phyloP scores from a whole-genome alignment of 2,113 vertebrate genomes.

The Hydropotes inermis region DNA sequence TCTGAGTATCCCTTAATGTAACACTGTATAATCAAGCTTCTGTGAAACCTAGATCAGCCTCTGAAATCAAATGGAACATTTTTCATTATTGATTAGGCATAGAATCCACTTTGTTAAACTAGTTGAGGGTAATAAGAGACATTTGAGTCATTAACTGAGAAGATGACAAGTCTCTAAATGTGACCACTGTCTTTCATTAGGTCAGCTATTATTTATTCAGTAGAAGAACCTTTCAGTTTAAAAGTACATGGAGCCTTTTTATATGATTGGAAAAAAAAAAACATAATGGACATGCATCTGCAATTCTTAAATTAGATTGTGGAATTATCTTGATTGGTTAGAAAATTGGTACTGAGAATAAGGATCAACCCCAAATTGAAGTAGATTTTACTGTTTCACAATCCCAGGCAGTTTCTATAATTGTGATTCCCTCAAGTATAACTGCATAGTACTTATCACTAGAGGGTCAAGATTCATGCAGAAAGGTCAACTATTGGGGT shows the following conservation, averaged over 20 bases:
- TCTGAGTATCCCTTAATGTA: neutral
- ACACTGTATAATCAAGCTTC: conserved; percentile 62
- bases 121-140: conserved; percentile 89
- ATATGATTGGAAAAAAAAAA: neutral
- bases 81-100: conserved; percentile 94
- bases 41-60: conserved; percentile 68
- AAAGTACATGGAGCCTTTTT: conserved; percentile 16
- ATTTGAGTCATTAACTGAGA: conserved; percentile 79
- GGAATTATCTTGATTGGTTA: conserved; percentile 8
- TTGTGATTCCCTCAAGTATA: neutral
- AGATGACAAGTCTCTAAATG: conserved; percentile 80
- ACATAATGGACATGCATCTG: neutral
- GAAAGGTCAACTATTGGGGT: neutral
- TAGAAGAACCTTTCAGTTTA: conserved; percentile 44
- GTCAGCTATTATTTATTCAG: conserved; percentile 82
- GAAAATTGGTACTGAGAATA: conserved; percentile 12
- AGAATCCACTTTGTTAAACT: conserved; percentile 86
- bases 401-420: neutral
- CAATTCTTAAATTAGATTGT: conserved; percentile 20
- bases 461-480: neutral
- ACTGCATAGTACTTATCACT: neutral
- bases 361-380: conserved; percentile 6
- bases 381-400: neutral
- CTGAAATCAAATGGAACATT: conserved; percentile 90
- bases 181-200: conserved; percentile 64